These are phyloP conservation scores for Sebastiscus albofasciatus DNA, from an alignment of 2,797 vertebrate species.

Conservation along the genomic window DNA sequence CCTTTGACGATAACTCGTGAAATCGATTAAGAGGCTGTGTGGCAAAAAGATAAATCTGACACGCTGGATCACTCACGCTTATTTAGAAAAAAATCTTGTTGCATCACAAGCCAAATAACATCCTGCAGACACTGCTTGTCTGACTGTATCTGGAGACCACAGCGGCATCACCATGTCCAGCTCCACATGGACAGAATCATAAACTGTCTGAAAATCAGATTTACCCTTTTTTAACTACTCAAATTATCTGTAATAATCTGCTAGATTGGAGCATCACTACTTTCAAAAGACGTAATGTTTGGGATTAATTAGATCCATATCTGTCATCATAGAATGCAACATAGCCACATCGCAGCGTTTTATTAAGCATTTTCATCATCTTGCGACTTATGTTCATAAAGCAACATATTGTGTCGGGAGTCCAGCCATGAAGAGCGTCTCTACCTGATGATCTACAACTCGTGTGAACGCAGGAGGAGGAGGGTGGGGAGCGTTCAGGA, in stretches of 20 bases:
- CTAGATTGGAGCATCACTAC: background rate
- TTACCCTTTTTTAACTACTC: too few species aligned
- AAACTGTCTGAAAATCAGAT: too few species aligned
- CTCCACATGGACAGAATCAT: too few species aligned
- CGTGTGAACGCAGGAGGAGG: too few species aligned
- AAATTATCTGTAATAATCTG: background rate
- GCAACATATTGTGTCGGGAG: background rate
- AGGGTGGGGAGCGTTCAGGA: constrained; percentile 48
- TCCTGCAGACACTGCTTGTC: background rate
- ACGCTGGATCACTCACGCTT: background rate
- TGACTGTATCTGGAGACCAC: too few species aligned
- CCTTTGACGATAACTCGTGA: background rate
- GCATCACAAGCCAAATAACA: background rate
- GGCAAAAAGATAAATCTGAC: background rate
- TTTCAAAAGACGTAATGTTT: background rate
- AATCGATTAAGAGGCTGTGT: background rate
- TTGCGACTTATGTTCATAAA: constrained; percentile 16
- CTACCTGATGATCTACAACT: constrained; percentile 18
- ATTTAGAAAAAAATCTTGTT: background rate
- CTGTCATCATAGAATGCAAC: background rate
- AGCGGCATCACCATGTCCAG: too few species aligned
- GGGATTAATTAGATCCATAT: background rate
- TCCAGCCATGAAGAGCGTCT: background rate
- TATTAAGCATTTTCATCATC: background rate
- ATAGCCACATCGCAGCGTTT: background rate